Percentiles rank a stretch among this genome's conserved stretches.
Evolutionary conservation across 1,140 invertebrate species (phyloP).

Genomic region (Steinernema feltiae): DNA sequence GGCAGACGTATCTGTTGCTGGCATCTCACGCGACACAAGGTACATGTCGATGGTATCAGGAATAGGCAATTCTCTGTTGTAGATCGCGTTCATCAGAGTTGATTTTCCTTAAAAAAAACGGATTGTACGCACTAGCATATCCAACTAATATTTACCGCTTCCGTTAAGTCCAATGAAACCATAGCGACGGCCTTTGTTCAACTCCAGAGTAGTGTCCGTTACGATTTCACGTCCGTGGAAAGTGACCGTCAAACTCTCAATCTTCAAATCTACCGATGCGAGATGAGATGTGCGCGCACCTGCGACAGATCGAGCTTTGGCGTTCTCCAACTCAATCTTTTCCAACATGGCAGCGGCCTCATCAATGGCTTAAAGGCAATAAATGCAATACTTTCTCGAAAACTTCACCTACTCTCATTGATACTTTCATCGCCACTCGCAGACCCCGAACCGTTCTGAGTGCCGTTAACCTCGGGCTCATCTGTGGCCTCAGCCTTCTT

Average conservation of each 20-base stretch:
- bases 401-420: neutral
- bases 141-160: constrained; percentile 67
- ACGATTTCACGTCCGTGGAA: constrained; percentile 94
- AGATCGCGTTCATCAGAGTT: constrained; percentile 80
- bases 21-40: constrained; percentile 90
- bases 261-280: constrained; percentile 88
- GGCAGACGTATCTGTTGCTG: constrained; percentile 80
- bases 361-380: constrained; percentile 38
- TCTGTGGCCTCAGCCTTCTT: constrained; percentile 59
- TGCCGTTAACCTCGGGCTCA: constrained; percentile 44
- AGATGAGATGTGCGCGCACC: constrained; percentile 89
- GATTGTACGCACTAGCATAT: neutral
- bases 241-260: constrained; percentile 88
- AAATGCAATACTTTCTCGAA: neutral
- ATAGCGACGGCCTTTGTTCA: constrained; percentile 92
- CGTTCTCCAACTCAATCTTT: constrained; percentile 76
- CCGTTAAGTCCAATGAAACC: constrained; percentile 93
- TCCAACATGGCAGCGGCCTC: constrained; percentile 65
- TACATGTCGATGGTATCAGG: constrained; percentile 96
- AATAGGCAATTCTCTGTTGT: constrained; percentile 87
- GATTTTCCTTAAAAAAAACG: constrained; percentile 70
- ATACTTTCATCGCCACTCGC: constrained; percentile 14
- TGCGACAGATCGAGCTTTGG: constrained; percentile 85
- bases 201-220: constrained; percentile 86
- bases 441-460: constrained; percentile 34